phyloP scores from a whole-genome alignment of 2,797 vertebrate genomes.

The Percopsis omiscomaycus region DNA sequence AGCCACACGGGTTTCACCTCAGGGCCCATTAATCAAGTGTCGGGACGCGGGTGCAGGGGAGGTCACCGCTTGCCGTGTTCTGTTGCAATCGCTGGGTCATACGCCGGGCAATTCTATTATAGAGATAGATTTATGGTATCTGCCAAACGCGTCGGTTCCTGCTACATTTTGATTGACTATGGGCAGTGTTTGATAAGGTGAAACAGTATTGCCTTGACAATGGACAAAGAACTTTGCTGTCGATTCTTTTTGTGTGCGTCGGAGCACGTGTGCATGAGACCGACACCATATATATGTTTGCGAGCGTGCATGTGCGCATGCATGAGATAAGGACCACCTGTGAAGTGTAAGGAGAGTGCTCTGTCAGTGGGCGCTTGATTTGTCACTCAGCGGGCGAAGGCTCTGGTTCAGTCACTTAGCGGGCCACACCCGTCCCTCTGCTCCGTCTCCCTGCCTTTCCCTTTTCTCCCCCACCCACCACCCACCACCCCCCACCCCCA shows the following conservation, averaged over 20 bases:
- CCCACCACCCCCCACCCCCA: conserved; percentile 10
- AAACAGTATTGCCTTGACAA: conserved; percentile 64
- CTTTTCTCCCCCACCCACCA: conserved; percentile 63
- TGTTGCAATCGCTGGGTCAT: conserved; percentile 69
- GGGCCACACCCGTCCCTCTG: conserved; percentile 67
- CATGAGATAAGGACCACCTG: conserved; percentile 75
- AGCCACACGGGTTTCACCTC: conserved; percentile 71
- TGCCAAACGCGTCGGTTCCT: conserved; percentile 27
- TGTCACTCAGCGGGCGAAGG: conserved; percentile 71
- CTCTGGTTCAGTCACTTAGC: conserved; percentile 68
- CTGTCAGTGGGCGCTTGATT: conserved; percentile 76
- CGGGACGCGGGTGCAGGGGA: conserved; percentile 55
- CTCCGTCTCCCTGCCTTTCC: conserved; percentile 59
- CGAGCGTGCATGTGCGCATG: conserved; percentile 21
- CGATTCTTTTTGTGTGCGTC: background rate
- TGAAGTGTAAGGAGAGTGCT: conserved; percentile 61
- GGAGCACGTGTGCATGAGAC: background rate
- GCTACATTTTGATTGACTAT: conserved; percentile 51
- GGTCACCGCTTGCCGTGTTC: conserved; percentile 63
- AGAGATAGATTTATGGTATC: conserved; percentile 40
- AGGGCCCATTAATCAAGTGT: conserved; percentile 74
- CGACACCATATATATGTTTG: conserved; percentile 12
- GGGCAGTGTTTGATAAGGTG: conserved; percentile 69
- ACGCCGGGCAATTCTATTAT: conserved; percentile 44
- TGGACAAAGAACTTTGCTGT: conserved; percentile 39